Base-by-base conservation (phyloP, 2,888 invertebrate genomes). In the Trichogramma dendrolimi region DNA sequence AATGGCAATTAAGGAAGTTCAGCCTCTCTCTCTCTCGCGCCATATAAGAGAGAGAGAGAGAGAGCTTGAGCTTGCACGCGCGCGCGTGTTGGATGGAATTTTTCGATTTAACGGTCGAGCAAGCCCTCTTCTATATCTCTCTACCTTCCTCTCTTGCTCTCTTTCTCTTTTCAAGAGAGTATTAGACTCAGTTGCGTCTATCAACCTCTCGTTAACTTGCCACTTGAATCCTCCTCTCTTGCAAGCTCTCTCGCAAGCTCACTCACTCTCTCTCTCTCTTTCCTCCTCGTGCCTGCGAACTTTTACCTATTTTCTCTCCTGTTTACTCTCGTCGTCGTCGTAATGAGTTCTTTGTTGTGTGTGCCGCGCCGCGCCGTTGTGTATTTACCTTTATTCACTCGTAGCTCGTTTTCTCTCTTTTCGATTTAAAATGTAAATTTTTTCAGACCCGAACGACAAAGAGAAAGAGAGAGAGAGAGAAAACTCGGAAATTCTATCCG, bases 31-130 rank as follows among this genome's bases (percentile, higher is more conserved):
- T 27, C 27, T 2, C 27, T 27, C 27, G 27, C 27, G 27, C 27
- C 27, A 27, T 27, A 27, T 27, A 27, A 27, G 27, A 27, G 27
- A 14, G 14, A 14, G 14, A 14, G 14, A 14, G 14, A 14, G 14
- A 27, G 27, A 27, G 27, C 27, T 27, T 27, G 27, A 27, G 47
- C 46, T 10, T 10, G 38, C 7, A 6, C 5, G 40, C 14, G 40
- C 11, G 11, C 7, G 27, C 7, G 50, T 8, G 7, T 14, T 4
- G 8, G 47, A 10, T n/a, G 53, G 50, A 55, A 55, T 53, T 63
- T 63, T 63, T 63, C 63, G 63, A 63, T 63, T 63, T 63, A 63
- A 60, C 63, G 57, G 27, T 27, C 50, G 56, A 62, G 48, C 52
- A 55, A 14, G 43, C 40, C n/a, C 46, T 46, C 46, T 10, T 8